Percentiles rank a stretch among this genome's conserved stretches.
Conservation (phyloP, 1,140 invertebrate species). For the Bombus soroeensis region DNA sequence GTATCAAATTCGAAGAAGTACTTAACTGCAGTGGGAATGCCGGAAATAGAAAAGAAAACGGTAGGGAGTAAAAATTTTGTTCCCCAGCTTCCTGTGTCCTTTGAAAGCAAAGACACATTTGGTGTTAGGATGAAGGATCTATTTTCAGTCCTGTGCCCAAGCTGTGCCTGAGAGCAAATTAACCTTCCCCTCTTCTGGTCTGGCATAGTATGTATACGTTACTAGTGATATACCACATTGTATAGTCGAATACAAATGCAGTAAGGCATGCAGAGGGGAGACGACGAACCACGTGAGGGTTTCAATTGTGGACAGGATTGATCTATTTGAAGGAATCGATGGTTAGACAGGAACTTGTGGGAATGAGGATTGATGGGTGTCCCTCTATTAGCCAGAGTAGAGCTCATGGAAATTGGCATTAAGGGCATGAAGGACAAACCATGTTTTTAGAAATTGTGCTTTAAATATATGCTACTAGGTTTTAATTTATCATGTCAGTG, state of each 20-base stretch:
- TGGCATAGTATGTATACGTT: background rate
- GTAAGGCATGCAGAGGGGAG: background rate
- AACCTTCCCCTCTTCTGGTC: background rate
- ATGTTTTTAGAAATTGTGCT: background rate
- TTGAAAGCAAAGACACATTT: conserved; percentile 7
- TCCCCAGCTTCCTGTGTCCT: conserved; percentile 3
- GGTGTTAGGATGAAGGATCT: conserved; percentile 35
- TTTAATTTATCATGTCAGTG: no score
- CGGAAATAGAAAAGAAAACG: background rate
- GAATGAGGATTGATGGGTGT: conserved; percentile 9
- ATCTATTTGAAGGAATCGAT: conserved; percentile 34
- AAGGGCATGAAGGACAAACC: background rate
- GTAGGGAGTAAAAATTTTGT: background rate
- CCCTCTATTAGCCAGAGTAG: no score
- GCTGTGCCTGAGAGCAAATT: background rate
- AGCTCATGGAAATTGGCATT: background rate
- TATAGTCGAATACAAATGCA: background rate
- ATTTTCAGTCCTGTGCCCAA: conserved; percentile 1
- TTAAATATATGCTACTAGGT: background rate
- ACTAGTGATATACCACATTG: background rate
- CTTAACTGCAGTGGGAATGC: background rate
- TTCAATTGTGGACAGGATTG: conserved; percentile 11
- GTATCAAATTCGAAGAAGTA: no score
- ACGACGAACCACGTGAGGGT: background rate
- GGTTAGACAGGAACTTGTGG: background rate